Base-by-base conservation (phyloP, 2,888 invertebrate genomes). In the Drosophila nigricruria region DNA sequence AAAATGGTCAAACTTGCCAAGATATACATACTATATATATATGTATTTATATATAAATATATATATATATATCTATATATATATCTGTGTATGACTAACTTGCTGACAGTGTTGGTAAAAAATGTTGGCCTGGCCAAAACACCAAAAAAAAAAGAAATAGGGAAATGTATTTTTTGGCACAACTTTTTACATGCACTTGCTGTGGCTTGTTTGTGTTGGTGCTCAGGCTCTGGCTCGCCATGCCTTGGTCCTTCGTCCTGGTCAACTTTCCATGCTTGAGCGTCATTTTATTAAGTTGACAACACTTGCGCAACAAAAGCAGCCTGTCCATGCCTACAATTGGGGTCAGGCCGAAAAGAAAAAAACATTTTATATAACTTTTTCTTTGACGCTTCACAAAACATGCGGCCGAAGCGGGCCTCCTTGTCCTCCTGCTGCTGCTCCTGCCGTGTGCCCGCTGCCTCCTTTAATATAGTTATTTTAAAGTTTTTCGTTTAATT, bases 401-500 rank as follows among this genome's bases (percentile, higher is more conserved):
- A 49, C 32, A 23, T 34, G 32, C 34, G 32, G 32, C 50, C 14
- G 10, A 10, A 30, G 30, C 30, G 30, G 30, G 10, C 30, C 30
- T 30, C 30, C 30, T n/a, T n/a, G n/a, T n/a, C 20, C 34, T 20
- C 20, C 4, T 2, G 18, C 34, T 20, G 14, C n/a, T 20, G 6
- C 50, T 36, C 16, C 49, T 23, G 14, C 45, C n/a, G 20, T 3
- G 20, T 20, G 20, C 52, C 30, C 6, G n/a, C 16, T 27, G 45
- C 47, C 47, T 36, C 40, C 59, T 66, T 71, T 84, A 71, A 63
- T 80, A 73, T 86, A 90, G 86, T 86, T 88, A 90, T 89, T 88
- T 86, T 86, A 81, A 86, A 86, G 90, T 86, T 86, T 90, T 90
- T 86, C 86, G 89, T 90, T 86, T 86, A 86, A 90, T 86, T 86